A percentile compares a stretch with the other conserved stretches of the same genome.
Conservation (phyloP, 2,113 vertebrate genomes). For the Pelobates fuscus region DNA sequence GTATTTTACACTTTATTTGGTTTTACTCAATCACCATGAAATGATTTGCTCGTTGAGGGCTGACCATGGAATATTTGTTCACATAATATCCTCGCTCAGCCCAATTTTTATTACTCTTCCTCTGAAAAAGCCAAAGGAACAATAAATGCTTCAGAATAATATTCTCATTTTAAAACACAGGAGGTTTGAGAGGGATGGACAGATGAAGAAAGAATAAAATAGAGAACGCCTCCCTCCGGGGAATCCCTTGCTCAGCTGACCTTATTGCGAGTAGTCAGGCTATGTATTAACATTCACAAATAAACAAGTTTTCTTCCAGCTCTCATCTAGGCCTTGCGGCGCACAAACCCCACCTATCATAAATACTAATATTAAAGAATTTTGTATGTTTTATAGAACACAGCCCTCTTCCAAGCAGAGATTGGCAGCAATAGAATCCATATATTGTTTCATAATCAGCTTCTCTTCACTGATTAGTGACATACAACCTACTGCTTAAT, state of each 20-base stretch:
- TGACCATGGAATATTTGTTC: background rate
- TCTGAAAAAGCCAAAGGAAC: background rate
- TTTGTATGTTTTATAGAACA: too few species aligned
- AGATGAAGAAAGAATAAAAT: too few species aligned
- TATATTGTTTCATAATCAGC: too few species aligned
- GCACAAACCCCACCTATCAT: too few species aligned
- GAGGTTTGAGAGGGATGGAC: background rate
- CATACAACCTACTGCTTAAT: too few species aligned
- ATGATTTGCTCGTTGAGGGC: background rate
- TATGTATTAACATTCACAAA: background rate
- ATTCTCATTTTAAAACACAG: background rate
- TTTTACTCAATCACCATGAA: constrained; percentile 15
- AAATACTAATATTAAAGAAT: too few species aligned
- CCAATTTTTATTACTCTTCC: background rate
- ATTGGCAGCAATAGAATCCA: too few species aligned
- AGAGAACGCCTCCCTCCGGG: background rate
- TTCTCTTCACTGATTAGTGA: too few species aligned
- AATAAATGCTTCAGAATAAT: constrained; percentile 6
- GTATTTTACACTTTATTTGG: background rate
- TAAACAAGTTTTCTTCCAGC: background rate
- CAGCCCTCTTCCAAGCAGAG: too few species aligned
- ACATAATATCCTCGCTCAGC: constrained; percentile 2
- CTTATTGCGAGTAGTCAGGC: too few species aligned
- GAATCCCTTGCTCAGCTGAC: too few species aligned
- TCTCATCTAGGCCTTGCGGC: background rate